Conservation (phyloP, 2,797 vertebrate species). For the Galagoides demidoff region DNA sequence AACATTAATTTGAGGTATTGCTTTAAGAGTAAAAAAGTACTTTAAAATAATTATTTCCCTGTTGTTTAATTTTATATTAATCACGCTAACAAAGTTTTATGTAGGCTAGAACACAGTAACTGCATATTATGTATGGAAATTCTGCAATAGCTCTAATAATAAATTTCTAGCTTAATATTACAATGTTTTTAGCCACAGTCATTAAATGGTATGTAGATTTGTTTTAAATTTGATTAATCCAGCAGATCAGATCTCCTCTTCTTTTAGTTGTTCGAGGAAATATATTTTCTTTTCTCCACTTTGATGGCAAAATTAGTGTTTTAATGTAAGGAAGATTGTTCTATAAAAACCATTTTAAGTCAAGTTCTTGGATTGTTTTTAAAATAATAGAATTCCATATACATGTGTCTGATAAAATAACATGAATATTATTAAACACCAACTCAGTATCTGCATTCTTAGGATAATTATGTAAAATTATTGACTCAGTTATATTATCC, state of each 20-base stretch:
- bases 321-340: slow-evolving; percentile 2
- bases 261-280: not conserved
- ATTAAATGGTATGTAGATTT: not conserved
- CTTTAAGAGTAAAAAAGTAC: slow-evolving; percentile 56
- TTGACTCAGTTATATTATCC: not conserved
- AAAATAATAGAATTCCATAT: slow-evolving; percentile 50
- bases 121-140: slow-evolving; percentile 24
- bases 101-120: not conserved
- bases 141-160: slow-evolving; percentile 24
- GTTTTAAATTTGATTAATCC: slow-evolving; percentile 36
- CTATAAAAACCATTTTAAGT: slow-evolving; percentile 18
- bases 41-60: slow-evolving; percentile 69
- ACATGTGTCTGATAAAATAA: slow-evolving; percentile 4
- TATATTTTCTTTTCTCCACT: not conserved
- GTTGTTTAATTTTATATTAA: slow-evolving; percentile 72
- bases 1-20: slow-evolving; percentile 63
- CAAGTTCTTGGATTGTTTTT: not conserved
- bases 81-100: slow-evolving; percentile 66
- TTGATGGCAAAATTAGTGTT: slow-evolving; percentile 34
- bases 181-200: not conserved
- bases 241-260: not conserved
- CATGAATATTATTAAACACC: not conserved
- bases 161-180: slow-evolving; percentile 43
- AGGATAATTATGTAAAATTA: not conserved
- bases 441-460: not conserved